Evolutionary conservation across 2,113 vertebrate genomes (phyloP), one percentile per base, ranked within the genome.

Genomic region (Perccottus glenii): DNA sequence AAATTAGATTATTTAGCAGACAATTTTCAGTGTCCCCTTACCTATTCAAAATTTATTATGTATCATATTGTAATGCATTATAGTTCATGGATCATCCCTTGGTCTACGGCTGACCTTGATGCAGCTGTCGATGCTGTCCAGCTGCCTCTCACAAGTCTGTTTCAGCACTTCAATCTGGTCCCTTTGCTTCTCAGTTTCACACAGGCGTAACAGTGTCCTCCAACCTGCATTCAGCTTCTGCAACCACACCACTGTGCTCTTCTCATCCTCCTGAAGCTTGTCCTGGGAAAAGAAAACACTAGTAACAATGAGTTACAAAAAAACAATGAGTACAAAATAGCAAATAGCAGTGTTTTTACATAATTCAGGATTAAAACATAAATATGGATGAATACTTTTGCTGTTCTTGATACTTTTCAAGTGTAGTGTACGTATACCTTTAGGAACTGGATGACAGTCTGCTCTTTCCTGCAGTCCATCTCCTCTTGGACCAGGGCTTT

Each of bases 201-300:
- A 40, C 33, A 60, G 69, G 5, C 74, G 78, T 0, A 86, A 78
- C 0, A 62, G 38, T 0, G 49, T 5, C 44, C 78, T 64, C 88
- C 85, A 88, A 9, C 32, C 36, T 0, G 81, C 72, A 1, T 38
- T 56, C 0, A 86, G 42, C 78, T 84, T 81, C 56, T 66, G 60
- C 61, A 63, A 45, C 64, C 80, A 83, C 32, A 75, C 14, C 0
- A 12, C 5, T 0, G 64, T 40, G 74, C 86, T 85, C 10, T 3
- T 80, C 71, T 88, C 48, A 52, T 88, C 86, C 67, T 49, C 78
- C 80, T 82, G 70, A 38, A 89, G 14, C 60, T 86, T 86, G 74
- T 88, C 85, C 88, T 89, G 80, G 27, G 46, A 33, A 61, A 32
- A 52, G n/a, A 12, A 44, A 2, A 73, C 27, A 35, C 1, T 42